Evolutionary conservation across 2,888 invertebrate genomes (phyloP).

Genomic region (Drosophila testacea): DNA sequence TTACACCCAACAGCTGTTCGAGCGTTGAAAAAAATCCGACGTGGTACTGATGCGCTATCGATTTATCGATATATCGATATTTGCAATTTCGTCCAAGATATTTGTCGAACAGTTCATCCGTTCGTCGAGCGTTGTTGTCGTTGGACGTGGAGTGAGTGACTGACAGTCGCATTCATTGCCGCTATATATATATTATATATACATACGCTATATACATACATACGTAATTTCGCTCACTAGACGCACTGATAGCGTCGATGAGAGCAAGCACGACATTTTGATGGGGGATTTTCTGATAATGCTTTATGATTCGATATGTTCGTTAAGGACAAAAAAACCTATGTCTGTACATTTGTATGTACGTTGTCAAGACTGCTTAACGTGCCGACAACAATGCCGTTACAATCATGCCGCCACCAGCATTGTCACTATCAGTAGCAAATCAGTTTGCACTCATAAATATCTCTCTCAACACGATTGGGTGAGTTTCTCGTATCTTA

Average conservation of each 20-base stretch:
- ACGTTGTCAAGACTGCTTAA: slow-evolving; percentile 30
- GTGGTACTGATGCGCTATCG: slow-evolving; percentile 32
- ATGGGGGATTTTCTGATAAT: slow-evolving; percentile 61
- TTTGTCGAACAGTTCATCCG: slow-evolving; percentile 28
- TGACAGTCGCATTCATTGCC: slow-evolving; percentile 26
- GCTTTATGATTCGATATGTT: slow-evolving; percentile 25
- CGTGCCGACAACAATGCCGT: slow-evolving; percentile 3
- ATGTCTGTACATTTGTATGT: not conserved
- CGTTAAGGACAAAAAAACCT: slow-evolving; percentile 26
- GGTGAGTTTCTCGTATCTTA: not conserved
- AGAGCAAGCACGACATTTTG: slow-evolving; percentile 25
- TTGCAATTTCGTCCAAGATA: slow-evolving; percentile 19
- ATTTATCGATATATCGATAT: slow-evolving; percentile 43
- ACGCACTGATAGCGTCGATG: slow-evolving; percentile 40
- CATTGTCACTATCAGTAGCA: slow-evolving; percentile 13
- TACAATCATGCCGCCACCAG: slow-evolving; percentile 19
- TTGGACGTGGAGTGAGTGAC: slow-evolving; percentile 53
- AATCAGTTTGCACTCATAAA: not conserved
- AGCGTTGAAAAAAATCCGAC: slow-evolving; percentile 31
- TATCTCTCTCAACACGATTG: slow-evolving; percentile 6
- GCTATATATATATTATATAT: slow-evolving; percentile 33
- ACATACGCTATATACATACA: too few species aligned
- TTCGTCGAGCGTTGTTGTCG: slow-evolving; percentile 29
- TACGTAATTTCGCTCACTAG: slow-evolving; percentile 9
- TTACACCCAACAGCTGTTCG: slow-evolving; percentile 58